Evolutionary conservation across 2,797 vertebrate species (phyloP), one percentile per base, ranked within the genome.

Genomic region (Dromococcyx pavoninus): DNA sequence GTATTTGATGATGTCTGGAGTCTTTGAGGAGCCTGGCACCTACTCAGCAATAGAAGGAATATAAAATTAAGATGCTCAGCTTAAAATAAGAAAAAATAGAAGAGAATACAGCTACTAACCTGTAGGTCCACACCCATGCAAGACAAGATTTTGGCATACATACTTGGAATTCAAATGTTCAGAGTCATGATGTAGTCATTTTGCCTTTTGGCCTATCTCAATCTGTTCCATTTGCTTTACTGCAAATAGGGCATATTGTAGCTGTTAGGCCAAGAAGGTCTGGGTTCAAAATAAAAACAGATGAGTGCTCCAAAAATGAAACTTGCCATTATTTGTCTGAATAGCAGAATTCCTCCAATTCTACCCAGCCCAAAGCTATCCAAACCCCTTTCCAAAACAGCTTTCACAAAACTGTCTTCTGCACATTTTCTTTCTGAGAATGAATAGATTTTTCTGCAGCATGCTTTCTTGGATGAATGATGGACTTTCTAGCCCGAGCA

Each of bases 381-480:
- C 44, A 72, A 94, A 93, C 17, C 16, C 28, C 54, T 83, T 87
- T 91, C 58, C 76, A 82, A 94, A 92, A 76, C 28, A 90, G 41
- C 84, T 94, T 95, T 84, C 74, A 64, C 53, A 71, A 71, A 92
- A 92, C 39, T 72, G 32, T 91, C 37, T 87, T 32, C 37, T 83
- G 37, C 21, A 27, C 82, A 54, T 93, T 96, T 97, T 95, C 67
- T 56, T 94, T 91, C 89, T 83, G 46, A 73, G 56, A 92, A 93
- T 95, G 73, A 96, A 89, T 84, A 77, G 92, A 88, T 96, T 93
- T 97, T 66, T 95, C 91, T 95, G 74, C 94, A 97, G 61, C 88
- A 54, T 94, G 66, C 48, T 95, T 66, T 94, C 65, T 92, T 91
- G 80, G 81, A 80, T 91, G 64, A 97, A 83, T 89, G 69, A 94